phyloP scores from a whole-genome alignment of 2,888 invertebrate genomes.

The Anaspis maculata region DNA sequence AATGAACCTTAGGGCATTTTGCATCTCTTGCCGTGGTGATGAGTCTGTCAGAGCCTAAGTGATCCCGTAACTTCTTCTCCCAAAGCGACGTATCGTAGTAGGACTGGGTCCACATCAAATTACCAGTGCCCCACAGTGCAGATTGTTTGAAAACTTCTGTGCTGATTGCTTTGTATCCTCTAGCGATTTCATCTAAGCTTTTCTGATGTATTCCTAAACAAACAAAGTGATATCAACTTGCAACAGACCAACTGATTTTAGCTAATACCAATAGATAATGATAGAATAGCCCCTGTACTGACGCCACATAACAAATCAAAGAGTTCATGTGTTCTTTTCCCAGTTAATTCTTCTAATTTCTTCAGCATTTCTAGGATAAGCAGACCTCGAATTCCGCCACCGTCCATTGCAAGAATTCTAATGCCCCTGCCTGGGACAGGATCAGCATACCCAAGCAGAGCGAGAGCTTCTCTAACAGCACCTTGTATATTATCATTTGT shows the following conservation, averaged over 20 bases:
- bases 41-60: conserved; percentile 54
- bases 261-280: conserved; percentile 33
- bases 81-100: conserved; percentile 82
- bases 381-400: conserved; percentile 84
- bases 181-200: conserved; percentile 52
- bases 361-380: conserved; percentile 75
- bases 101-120: conserved; percentile 75
- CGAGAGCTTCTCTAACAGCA: conserved; percentile 49
- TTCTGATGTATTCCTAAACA: conserved; percentile 47
- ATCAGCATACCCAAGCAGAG: conserved; percentile 62
- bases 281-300: conserved; percentile 76
- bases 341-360: conserved; percentile 65
- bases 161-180: conserved; percentile 52
- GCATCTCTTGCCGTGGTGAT: conserved; percentile 50
- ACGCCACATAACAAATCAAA: conserved; percentile 86
- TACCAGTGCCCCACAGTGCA: conserved; percentile 59
- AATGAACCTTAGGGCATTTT: conserved; percentile 49
- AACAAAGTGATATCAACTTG: conserved; percentile 10
- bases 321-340: conserved; percentile 60
- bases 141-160: conserved; percentile 59
- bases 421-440: conserved; percentile 67
- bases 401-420: conserved; percentile 77
- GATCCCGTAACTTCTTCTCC: conserved; percentile 65
- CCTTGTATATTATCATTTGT: conserved; percentile 33
- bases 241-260: background rate